A percentile compares a stretch with the other conserved stretches of the same genome.
These are phyloP conservation scores for Athalia circularis DNA, from an alignment of 2,888 invertebrate genomes.

Conservation along the genomic window DNA sequence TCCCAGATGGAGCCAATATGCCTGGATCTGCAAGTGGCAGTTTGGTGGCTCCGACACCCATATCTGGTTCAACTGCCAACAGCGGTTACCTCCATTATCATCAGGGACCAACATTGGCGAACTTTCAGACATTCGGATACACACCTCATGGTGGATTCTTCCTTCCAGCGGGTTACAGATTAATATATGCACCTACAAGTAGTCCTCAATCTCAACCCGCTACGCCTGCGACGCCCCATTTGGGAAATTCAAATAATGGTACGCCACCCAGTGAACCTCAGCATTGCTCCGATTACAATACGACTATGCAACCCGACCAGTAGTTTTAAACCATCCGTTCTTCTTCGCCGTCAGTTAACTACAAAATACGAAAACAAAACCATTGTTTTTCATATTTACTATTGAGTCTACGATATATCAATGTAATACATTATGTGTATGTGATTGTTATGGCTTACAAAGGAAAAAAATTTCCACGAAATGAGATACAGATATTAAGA, in stretches of 20 bases:
- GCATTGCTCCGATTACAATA: constrained; percentile 35
- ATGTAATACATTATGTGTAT: too few species aligned
- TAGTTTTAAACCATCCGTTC: constrained; percentile 28
- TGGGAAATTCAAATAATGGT: constrained; percentile 67
- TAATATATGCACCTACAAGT: constrained; percentile 68
- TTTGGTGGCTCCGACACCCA: constrained; percentile 61
- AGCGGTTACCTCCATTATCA: constrained; percentile 63
- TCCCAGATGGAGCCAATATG: constrained; percentile 60
- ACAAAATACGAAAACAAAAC: not conserved
- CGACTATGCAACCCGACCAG: constrained; percentile 41
- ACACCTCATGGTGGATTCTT: constrained; percentile 70
- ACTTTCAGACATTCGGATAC: constrained; percentile 68
- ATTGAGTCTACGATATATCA: constrained; percentile 16
- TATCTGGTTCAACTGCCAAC: constrained; percentile 50
- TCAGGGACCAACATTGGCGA: constrained; percentile 62
- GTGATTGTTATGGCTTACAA: too few species aligned
- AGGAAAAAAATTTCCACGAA: constrained; percentile 11
- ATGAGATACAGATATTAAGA: constrained; percentile 16
- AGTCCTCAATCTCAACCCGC: constrained; percentile 65
- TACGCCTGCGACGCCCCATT: constrained; percentile 69
- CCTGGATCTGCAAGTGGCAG: constrained; percentile 54
- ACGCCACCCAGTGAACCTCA: constrained; percentile 68
- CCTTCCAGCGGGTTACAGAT: constrained; percentile 68
- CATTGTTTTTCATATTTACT: constrained; percentile 26
- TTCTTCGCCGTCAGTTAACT: constrained; percentile 18